Base-by-base conservation (phyloP, 2,797 vertebrate species). In the Cynopterus sphinx region DNA sequence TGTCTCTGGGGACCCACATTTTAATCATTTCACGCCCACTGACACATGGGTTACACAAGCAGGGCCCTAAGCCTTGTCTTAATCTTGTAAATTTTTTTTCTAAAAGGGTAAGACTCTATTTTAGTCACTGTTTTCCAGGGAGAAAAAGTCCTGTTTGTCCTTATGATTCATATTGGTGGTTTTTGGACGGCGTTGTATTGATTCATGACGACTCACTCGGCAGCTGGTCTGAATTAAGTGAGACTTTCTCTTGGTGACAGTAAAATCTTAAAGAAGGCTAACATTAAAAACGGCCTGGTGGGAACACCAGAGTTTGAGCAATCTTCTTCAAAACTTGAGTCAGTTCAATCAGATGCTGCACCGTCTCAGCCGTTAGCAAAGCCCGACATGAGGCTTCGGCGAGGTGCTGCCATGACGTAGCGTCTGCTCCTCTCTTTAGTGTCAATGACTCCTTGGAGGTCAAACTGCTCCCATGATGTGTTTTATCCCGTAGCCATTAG, bases 161-260 rank as follows among this genome's bases (percentile, higher is more conserved):
- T 83, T 67, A 86, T 97, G 97, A 97, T 59, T 97, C 97, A 97
- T 81, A 65, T 67, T 77, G 89, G 91, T 92, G 94, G 97, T 33
- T 95, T 89, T 31, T 74, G 87, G 94, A 92, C 39, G 91, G 71
- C 87, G 91, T 33, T 71, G 83, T n/a, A 71, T 81, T 93, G 93
- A 88, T 95, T 93, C 94, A 68, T 0, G 71, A 70, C 36, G 2
- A 89, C 91, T 94, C 93, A 81, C 43, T 89, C 61, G 17, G 77
- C 94, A 97, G 97, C 93, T 97, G 97, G 94, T 79, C 26, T 11
- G 57, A 84, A 95, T 97, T 96, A 97, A 95, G 36, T 3, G 51
- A 49, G 86, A 94, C 97, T 97, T 97, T 95, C 96, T 96, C 94
- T 63, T 1, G 49, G 79, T 87, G 96, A 73, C 81, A 46, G 87